Evolutionary conservation across 2,113 vertebrate genomes (phyloP).

Genomic region (Psophia crepitans): DNA sequence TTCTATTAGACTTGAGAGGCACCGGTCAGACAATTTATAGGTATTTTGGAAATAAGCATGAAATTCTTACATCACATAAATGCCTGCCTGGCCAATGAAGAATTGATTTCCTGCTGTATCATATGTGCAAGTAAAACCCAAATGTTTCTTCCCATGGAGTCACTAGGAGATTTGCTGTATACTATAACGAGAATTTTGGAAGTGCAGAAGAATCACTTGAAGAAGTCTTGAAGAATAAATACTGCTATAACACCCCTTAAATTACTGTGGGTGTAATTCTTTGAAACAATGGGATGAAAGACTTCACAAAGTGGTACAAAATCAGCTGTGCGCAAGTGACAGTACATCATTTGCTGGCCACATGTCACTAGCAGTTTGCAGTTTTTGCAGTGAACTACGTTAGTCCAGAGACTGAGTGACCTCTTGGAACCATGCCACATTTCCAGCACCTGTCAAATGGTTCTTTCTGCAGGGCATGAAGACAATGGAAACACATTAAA

Average conservation of each 20-base stretch:
- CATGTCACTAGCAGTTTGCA: not conserved
- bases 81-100: not conserved
- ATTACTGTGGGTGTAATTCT: not conserved
- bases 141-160: not conserved
- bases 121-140: not conserved
- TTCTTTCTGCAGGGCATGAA: constrained; percentile 9
- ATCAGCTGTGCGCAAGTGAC: not conserved
- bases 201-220: not conserved
- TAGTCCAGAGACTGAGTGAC: not conserved
- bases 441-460: constrained; percentile 35
- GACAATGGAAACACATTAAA: constrained; percentile 10
- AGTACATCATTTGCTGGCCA: not conserved
- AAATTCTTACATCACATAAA: not conserved
- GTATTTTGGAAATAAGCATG: not conserved
- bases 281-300: not conserved
- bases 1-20: not conserved
- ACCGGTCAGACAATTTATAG: not conserved
- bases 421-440: not conserved
- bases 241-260: not conserved
- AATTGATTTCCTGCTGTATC: not conserved
- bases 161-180: not conserved
- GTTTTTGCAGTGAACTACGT: not conserved
- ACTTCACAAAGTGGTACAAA: not conserved
- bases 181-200: not conserved
- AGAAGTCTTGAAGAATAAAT: not conserved